Percentiles rank a stretch among this genome's conserved stretches.
Conservation (phyloP, 1,140 invertebrate species). For the Temnothorax longispinosus region DNA sequence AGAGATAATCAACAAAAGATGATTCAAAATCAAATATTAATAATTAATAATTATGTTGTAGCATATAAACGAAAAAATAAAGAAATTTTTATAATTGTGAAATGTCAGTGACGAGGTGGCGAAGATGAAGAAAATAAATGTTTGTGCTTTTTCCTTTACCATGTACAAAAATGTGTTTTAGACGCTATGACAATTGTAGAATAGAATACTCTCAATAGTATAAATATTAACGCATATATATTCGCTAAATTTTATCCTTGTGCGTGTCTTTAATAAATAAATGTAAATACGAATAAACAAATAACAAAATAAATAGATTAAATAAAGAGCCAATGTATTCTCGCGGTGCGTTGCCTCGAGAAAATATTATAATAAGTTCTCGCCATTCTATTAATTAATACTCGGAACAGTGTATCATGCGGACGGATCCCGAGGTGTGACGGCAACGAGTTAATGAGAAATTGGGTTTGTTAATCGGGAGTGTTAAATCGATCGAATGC, state of each 20-base stretch:
- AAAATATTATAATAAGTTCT: constrained; percentile 15
- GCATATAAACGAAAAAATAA: neutral
- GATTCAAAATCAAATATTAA: constrained; percentile 56
- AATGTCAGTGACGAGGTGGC: neutral
- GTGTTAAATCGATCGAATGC: constrained; percentile 58
- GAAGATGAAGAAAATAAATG: neutral
- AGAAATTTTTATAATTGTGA: neutral
- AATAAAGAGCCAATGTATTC: neutral
- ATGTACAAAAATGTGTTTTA: neutral
- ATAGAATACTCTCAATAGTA: neutral
- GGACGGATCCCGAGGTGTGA: constrained; percentile 44
- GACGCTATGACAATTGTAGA: neutral
- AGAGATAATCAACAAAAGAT: constrained; percentile 73
- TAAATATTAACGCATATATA: neutral
- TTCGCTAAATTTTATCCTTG: constrained; percentile 23
- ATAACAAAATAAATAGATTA: constrained; percentile 1
- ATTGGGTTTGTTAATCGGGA: constrained; percentile 84
- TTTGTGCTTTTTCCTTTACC: neutral
- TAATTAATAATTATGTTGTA: neutral
- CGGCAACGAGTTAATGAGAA: constrained; percentile 65
- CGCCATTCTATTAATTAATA: constrained; percentile 29
- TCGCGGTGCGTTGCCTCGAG: constrained; percentile 56
- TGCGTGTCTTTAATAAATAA: constrained; percentile 10
- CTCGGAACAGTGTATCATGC: constrained; percentile 36
- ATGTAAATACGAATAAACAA: neutral